phyloP scores from a whole-genome alignment of 2,797 vertebrate genomes.

The Acipenser oxyrinchus region DNA sequence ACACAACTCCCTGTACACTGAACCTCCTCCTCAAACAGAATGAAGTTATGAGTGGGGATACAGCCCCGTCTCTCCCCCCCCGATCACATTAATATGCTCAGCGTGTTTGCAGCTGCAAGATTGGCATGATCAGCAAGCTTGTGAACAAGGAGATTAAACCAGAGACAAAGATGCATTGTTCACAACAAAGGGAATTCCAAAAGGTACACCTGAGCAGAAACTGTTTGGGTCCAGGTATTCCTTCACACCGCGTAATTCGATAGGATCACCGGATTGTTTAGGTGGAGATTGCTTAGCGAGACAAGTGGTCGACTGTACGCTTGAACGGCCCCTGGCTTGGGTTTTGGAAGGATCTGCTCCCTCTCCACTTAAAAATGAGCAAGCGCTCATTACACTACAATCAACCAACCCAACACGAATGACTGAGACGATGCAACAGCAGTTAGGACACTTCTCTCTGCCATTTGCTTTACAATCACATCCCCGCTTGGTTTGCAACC shows the following conservation, averaged over 20 bases:
- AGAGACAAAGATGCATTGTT: conserved; percentile 16
- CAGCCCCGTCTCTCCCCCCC: conserved; percentile 27
- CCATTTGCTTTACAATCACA: no score
- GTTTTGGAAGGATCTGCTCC: conserved; percentile 16
- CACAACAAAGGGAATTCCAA: conserved; percentile 11
- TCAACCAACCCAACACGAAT: no score
- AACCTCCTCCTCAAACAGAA: background rate
- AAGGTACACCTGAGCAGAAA: conserved; percentile 15
- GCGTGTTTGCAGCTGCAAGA: conserved; percentile 25
- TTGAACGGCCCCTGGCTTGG: conserved; percentile 18
- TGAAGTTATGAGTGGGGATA: conserved; percentile 21
- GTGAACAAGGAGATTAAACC: conserved; percentile 34
- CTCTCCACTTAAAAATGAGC: conserved; percentile 13
- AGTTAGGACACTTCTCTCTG: no score
- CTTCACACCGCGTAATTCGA: background rate
- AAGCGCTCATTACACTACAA: no score
- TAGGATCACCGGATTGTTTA: conserved; percentile 9
- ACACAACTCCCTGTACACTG: no score
- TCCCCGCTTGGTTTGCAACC: no score
- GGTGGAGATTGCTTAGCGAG: conserved; percentile 9
- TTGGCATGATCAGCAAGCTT: conserved; percentile 18
- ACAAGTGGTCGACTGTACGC: conserved; percentile 5
- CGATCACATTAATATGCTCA: conserved; percentile 40
- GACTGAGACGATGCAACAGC: no score
- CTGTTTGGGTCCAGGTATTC: conserved; percentile 14